A percentile compares a stretch with the other conserved stretches of the same genome.
Evolutionary conservation across 2,888 invertebrate genomes (phyloP).

Genomic region (Epistrophella euchroma): DNA sequence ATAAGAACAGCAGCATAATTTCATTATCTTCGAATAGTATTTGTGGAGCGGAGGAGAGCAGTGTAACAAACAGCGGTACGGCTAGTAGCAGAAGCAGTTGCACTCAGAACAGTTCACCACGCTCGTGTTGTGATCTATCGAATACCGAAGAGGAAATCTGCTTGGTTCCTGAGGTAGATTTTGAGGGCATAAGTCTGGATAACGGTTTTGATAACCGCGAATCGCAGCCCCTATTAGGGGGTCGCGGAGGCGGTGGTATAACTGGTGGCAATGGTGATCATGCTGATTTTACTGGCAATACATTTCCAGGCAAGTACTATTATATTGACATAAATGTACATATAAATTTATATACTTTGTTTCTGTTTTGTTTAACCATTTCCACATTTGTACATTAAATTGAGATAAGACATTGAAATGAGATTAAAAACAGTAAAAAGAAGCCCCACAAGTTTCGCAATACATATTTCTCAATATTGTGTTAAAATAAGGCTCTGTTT

Average conservation of each 20-base stretch:
- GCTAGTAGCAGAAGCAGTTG: slow-evolving; percentile 76
- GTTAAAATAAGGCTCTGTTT: background rate
- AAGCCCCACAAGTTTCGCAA: slow-evolving; percentile 50
- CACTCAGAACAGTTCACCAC: slow-evolving; percentile 73
- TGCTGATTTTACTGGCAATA: slow-evolving; percentile 91
- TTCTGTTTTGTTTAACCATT: background rate
- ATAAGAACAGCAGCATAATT: slow-evolving; percentile 85
- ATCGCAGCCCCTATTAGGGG: slow-evolving; percentile 96
- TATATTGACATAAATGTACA: background rate
- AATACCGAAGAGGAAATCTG: slow-evolving; percentile 86
- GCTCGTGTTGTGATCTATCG: slow-evolving; percentile 74
- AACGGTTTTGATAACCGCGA: slow-evolving; percentile 93
- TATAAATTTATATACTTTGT: background rate
- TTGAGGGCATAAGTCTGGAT: slow-evolving; percentile 92
- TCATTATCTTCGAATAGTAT: slow-evolving; percentile 84
- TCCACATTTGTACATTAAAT: slow-evolving; percentile 3
- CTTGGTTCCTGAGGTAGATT: slow-evolving; percentile 92
- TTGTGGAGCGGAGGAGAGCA: slow-evolving; percentile 76
- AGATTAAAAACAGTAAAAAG: slow-evolving; percentile 2
- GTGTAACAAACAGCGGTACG: slow-evolving; percentile 75
- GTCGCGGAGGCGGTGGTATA: slow-evolving; percentile 89
- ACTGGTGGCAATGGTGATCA: slow-evolving; percentile 90
- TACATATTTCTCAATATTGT: background rate
- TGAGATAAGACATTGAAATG: slow-evolving; percentile 23
- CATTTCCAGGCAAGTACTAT: slow-evolving; percentile 90